These are phyloP conservation scores for Otus sunia DNA, from an alignment of 2,113 vertebrate genomes.

Conservation along the genomic window DNA sequence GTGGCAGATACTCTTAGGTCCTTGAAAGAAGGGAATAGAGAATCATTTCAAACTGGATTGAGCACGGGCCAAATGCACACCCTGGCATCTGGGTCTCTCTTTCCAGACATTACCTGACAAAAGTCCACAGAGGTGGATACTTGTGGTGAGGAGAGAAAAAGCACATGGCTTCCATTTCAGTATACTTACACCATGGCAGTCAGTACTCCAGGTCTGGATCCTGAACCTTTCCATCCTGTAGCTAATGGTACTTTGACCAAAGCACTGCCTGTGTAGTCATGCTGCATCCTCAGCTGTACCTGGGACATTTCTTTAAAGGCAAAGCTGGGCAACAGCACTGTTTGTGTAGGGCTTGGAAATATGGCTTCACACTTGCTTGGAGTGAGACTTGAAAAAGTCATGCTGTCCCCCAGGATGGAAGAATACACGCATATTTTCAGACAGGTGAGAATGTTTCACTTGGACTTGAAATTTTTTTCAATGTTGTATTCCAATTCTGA, in stretches of 20 bases:
- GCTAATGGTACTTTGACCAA: not conserved
- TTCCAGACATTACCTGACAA: not conserved
- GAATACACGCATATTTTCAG: not conserved
- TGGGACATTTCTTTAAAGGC: not conserved
- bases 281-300: not conserved
- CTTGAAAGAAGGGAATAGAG: not conserved
- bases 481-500: conserved; percentile 50
- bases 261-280: not conserved
- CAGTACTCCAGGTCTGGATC: not conserved
- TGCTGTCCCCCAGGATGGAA: not conserved
- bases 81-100: not conserved
- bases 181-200: accelerated
- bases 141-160: not conserved
- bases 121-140: not conserved
- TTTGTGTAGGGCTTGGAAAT: not conserved
- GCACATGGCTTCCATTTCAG: not conserved
- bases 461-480: not conserved
- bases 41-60: not conserved
- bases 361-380: not conserved
- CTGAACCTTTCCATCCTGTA: not conserved
- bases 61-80: not conserved
- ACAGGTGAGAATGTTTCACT: conserved; percentile 34
- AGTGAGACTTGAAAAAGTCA: not conserved
- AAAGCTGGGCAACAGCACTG: not conserved
- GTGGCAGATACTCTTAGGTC: not conserved